Percentiles rank a stretch among this genome's conserved stretches.
Evolutionary conservation across 2,888 invertebrate species (phyloP).

Genomic region (Pyrochroa serraticornis): DNA sequence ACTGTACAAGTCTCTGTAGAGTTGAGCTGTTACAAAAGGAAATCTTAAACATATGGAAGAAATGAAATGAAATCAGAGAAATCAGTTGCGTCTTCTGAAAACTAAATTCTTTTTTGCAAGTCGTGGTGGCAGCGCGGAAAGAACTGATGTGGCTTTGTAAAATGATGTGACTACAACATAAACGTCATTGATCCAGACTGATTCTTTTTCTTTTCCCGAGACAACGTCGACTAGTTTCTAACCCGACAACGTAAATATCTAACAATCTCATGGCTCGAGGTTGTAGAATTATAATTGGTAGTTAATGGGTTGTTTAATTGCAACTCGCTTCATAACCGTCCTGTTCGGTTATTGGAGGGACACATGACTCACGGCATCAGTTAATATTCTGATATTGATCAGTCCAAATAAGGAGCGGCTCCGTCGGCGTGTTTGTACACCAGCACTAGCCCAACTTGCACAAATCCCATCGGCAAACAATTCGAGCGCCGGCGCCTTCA

Average conservation of each 20-base stretch:
- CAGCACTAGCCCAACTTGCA: constrained; percentile 7
- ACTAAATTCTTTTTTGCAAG: too few species aligned
- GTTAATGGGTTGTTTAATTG: constrained; percentile 37
- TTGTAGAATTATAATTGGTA: constrained; percentile 28
- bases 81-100: too few species aligned
- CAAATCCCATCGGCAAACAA: constrained; percentile 19
- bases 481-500: constrained; percentile 12
- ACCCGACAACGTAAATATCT: background rate
- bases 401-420: constrained; percentile 32
- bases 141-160: too few species aligned
- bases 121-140: too few species aligned
- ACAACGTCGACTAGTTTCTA: too few species aligned
- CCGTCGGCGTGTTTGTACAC: constrained; percentile 16
- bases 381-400: constrained; percentile 36
- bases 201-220: too few species aligned
- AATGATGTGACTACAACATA: too few species aligned
- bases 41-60: too few species aligned
- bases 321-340: constrained; percentile 27
- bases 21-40: too few species aligned
- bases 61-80: too few species aligned
- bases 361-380: constrained; percentile 32
- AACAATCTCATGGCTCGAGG: constrained; percentile 6
- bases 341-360: constrained; percentile 30
- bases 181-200: too few species aligned
- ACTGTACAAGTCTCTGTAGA: too few species aligned